phyloP scores from a whole-genome alignment of 1,140 invertebrate genomes.

The Nasonia giraulti region DNA sequence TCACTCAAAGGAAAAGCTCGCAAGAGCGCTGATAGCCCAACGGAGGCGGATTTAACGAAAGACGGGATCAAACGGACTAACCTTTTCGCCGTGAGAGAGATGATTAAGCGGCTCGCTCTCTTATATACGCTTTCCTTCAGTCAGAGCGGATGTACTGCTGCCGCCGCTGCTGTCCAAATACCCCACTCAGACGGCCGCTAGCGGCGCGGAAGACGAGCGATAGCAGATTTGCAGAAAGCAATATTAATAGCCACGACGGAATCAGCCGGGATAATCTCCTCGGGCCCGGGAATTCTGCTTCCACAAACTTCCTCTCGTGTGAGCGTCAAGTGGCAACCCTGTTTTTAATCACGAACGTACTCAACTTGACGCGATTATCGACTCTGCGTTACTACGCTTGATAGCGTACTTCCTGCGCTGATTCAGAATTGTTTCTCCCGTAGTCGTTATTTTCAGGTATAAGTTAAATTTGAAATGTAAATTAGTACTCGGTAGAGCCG shows the following conservation, averaged over 20 bases:
- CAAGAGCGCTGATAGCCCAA: neutral
- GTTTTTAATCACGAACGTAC: conserved; percentile 28
- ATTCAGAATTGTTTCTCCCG: neutral
- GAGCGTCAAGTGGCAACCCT: conserved; percentile 25
- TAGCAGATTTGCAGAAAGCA: conserved; percentile 59
- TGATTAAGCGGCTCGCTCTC: neutral
- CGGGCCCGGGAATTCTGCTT: neutral
- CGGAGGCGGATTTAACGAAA: neutral
- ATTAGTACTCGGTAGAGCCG: too few relatives aligned
- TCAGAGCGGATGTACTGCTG: neutral
- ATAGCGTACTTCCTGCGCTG: neutral
- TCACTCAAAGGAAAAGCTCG: neutral
- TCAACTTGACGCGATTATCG: conserved; percentile 21
- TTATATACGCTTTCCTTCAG: neutral
- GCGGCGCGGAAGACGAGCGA: neutral
- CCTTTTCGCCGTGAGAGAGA: neutral
- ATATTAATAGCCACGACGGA: conserved; percentile 59
- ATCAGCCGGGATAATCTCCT: conserved; percentile 17
- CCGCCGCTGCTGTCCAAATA: neutral
- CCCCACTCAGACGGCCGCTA: neutral
- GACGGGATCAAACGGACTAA: neutral
- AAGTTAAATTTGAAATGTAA: too few relatives aligned
- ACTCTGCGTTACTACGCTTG: neutral
- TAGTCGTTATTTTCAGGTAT: too few relatives aligned
- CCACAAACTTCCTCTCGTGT: conserved; percentile 1